Conservation (phyloP, 2,797 vertebrate genomes). For the Microchirus variegatus region DNA sequence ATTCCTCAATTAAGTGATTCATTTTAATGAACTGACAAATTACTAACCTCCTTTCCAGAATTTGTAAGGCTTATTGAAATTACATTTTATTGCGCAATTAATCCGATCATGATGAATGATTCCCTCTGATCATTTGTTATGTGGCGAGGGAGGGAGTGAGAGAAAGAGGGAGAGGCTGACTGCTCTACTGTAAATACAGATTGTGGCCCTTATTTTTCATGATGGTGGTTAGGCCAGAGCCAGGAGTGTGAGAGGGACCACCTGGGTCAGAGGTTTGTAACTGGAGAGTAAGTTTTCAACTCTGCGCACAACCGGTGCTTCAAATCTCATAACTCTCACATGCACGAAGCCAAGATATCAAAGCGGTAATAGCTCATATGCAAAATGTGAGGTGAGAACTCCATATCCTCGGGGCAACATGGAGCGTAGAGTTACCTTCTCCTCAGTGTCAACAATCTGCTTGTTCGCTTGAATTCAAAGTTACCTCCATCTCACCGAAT, state of each 20-base stretch:
- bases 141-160: conserved; percentile 1
- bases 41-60: conserved; percentile 34
- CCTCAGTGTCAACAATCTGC: conserved; percentile 39
- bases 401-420: conserved; percentile 29
- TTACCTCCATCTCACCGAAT: background rate
- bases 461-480: background rate
- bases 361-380: conserved; percentile 50
- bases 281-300: conserved; percentile 47
- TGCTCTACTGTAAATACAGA: conserved; percentile 66
- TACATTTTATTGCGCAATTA: conserved; percentile 38
- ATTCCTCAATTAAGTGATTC: conserved; percentile 63
- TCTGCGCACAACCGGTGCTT: conserved; percentile 41
- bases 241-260: conserved; percentile 66
- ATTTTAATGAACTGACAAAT: conserved; percentile 58
- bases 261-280: conserved; percentile 66
- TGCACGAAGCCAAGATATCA: conserved; percentile 52
- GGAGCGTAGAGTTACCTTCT: conserved; percentile 20
- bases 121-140: conserved; percentile 39
- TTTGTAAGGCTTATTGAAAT: conserved; percentile 34
- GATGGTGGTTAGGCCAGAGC: conserved; percentile 47
- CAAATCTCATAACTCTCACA: conserved; percentile 51
- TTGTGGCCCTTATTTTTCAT: conserved; percentile 58
- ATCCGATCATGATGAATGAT: conserved; percentile 59
- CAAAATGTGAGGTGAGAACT: conserved; percentile 45
- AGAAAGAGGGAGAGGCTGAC: conserved; percentile 29